These are phyloP conservation scores for Zoanthus solanderi DNA, from an alignment of 92 coral and sea anemone genomes.

Conservation along the genomic window DNA sequence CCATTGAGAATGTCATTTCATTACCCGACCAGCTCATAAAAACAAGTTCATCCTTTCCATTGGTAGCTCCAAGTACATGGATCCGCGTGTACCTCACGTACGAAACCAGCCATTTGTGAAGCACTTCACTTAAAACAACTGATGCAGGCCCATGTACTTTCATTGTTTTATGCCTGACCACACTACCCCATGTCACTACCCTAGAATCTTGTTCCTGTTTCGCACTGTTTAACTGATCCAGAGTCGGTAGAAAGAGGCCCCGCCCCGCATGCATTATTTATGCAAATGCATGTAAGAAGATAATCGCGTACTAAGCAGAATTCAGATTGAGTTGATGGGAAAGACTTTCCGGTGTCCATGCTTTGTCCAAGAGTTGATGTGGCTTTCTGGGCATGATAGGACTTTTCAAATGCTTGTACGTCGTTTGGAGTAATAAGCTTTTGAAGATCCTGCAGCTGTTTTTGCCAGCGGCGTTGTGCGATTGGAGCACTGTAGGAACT, in stretches of 20 bases:
- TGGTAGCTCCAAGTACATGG: background rate
- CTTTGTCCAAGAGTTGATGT: constrained; percentile 41
- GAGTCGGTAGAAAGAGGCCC: background rate
- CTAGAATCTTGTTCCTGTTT: too few species aligned
- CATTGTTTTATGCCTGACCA: too few species aligned
- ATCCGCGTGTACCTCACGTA: background rate
- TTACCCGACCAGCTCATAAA: too few species aligned
- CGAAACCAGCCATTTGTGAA: constrained; percentile 13
- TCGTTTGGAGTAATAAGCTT: constrained; percentile 55
- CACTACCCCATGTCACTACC: too few species aligned
- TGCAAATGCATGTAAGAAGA: background rate
- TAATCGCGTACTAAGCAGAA: background rate
- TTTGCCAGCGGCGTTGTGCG: constrained; percentile 54
- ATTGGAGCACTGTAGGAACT: constrained; percentile 39
- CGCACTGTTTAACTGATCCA: background rate
- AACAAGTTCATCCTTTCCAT: background rate
- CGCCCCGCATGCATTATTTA: background rate
- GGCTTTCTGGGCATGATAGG: constrained; percentile 44
- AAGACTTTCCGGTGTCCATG: background rate
- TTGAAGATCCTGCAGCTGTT: constrained; percentile 53
- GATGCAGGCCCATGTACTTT: background rate
- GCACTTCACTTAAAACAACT: background rate
- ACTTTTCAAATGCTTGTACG: constrained; percentile 55
- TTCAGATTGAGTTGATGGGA: background rate
- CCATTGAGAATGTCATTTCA: too few species aligned